These are phyloP conservation scores for Sesamia nonagrioides DNA, from an alignment of 1,140 invertebrate species.

Conservation along the genomic window DNA sequence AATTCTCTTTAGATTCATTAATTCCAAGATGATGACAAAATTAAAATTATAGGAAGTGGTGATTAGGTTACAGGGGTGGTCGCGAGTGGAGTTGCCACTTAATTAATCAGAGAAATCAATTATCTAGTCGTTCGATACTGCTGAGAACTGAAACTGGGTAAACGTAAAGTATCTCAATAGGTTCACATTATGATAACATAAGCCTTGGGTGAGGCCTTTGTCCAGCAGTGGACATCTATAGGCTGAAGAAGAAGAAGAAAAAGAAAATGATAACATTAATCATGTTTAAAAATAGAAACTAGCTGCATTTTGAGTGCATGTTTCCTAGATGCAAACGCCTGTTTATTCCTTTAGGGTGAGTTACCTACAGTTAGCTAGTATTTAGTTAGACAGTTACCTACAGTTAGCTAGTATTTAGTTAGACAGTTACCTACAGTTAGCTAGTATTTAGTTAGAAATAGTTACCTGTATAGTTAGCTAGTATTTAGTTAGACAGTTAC, in stretches of 20 bases:
- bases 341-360: too few relatives aligned
- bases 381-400: too few relatives aligned
- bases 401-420: too few relatives aligned
- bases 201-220: too few relatives aligned
- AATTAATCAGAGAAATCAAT: slow-evolving; percentile 43
- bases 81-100: slow-evolving; percentile 30
- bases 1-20: slow-evolving; percentile 43
- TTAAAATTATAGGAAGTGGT: slow-evolving; percentile 43
- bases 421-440: too few relatives aligned
- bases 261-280: background rate
- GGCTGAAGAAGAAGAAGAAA: too few relatives aligned
- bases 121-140: slow-evolving; percentile 22
- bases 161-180: background rate
- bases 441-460: too few relatives aligned
- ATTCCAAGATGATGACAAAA: slow-evolving; percentile 40
- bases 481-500: too few relatives aligned
- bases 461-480: too few relatives aligned
- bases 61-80: slow-evolving; percentile 33
- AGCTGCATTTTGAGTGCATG: background rate
- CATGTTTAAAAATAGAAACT: background rate
- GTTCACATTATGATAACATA: too few relatives aligned
- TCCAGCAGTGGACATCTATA: too few relatives aligned
- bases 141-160: background rate
- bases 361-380: too few relatives aligned
- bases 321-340: background rate